Base-by-base conservation (phyloP, 2,888 invertebrate genomes). In the Drosophila gaucha region DNA sequence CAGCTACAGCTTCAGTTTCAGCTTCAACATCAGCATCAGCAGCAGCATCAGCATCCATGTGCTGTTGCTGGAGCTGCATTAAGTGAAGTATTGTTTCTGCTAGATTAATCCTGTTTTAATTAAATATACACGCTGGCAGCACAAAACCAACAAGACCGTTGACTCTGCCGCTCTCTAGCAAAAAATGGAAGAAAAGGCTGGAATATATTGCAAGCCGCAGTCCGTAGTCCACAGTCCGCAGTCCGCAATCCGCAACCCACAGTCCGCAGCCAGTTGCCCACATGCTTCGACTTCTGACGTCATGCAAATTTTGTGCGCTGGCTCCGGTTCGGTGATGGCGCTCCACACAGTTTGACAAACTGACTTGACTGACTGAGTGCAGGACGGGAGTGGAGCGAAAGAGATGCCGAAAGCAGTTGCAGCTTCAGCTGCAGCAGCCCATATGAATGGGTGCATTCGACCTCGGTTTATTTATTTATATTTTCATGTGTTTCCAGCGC, bases 71-170 rank as follows among this genome's bases (percentile, higher is more conserved):
- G 44, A 57, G 75, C 79, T 82, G 84, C 89, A 85, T 85, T 85
- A 89, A 85, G 84, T 85, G 89, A 85, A 85, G 84, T 88, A 85
- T 89, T 85, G 84, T 89, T 85, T 85, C 89, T 85, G 84, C 89
- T 85, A 85, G 84, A 85, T 85, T 85, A 85, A 85, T 85, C 88
- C 89, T 79, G 84, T 89, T 85, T 85, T 85, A 85, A 85, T 85
- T 85, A 85, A 85, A 85, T 85, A 85, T 85, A 89, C 84, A 86
- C 89, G 88, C 89, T 84, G 84, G 69, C 83, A 87, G 89, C 86
- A 80, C 69, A 89, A 86, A 88, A 88, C 88, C 88, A 84, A 88
- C 83, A 87, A 70, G 79, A 72, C 67, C 62, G 36, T 63, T 66
- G 58, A 16, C 64, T 52, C 47, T 38, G 52, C 62, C 67, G 50